These are phyloP conservation scores for Atrichornis clamosus DNA, from an alignment of 2,113 vertebrate genomes.

Conservation along the genomic window DNA sequence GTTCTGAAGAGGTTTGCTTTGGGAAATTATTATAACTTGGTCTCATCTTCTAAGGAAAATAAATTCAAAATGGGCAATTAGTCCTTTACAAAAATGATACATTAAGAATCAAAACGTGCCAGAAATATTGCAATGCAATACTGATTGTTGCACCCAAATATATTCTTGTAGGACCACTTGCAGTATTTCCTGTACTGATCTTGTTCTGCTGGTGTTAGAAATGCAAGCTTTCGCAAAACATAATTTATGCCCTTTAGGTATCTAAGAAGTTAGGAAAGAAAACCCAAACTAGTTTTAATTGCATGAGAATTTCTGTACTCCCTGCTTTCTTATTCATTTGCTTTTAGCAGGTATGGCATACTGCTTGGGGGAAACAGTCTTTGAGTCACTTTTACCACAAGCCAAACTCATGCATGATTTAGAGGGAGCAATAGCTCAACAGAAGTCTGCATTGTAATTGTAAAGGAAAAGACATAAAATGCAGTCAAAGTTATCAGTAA, in stretches of 20 bases:
- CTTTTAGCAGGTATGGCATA: neutral
- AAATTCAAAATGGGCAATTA: neutral
- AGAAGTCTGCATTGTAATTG: slow-evolving; percentile 7
- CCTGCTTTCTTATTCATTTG: neutral
- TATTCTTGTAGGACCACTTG: neutral
- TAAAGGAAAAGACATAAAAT: slow-evolving; percentile 56
- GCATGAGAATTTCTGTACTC: neutral
- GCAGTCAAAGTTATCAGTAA: slow-evolving; percentile 22
- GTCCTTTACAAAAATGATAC: neutral
- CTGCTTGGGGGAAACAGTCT: neutral
- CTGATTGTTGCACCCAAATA: neutral
- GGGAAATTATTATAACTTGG: neutral
- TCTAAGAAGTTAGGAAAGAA: neutral
- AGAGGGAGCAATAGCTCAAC: neutral
- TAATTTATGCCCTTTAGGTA: neutral
- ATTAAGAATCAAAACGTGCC: neutral
- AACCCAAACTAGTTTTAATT: neutral
- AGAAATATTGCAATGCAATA: neutral
- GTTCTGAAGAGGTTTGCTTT: neutral
- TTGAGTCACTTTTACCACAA: neutral
- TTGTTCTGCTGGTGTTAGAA: neutral
- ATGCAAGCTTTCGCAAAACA: neutral
- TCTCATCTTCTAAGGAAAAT: neutral
- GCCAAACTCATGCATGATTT: slow-evolving; percentile 13
- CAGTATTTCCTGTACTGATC: neutral